Evolutionary conservation across 2,113 vertebrate genomes (phyloP).

Genomic region (Thymallus thymallus): DNA sequence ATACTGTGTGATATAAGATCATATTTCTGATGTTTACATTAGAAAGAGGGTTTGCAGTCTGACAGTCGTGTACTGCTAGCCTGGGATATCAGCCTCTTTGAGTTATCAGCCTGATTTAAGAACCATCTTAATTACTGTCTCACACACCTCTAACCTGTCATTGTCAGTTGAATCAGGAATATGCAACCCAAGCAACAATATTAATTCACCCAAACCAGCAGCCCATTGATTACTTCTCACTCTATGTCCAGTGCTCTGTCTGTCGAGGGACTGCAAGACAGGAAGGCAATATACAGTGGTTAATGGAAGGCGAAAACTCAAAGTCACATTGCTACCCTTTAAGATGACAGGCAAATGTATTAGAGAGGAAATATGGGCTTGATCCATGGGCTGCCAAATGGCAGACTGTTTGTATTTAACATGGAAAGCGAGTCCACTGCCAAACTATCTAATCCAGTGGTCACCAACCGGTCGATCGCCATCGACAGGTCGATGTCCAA

Average conservation of each 20-base stretch:
- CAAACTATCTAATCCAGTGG: conserved; percentile 24
- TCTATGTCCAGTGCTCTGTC: conserved; percentile 60
- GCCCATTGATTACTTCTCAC: conserved; percentile 73
- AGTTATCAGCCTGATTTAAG: conserved; percentile 62
- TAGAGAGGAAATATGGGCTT: conserved; percentile 62
- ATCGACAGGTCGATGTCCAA: too few relatives aligned
- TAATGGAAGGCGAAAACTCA: conserved; percentile 68
- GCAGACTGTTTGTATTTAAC: conserved; percentile 51
- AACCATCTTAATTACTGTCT: conserved; percentile 76
- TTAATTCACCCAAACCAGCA: conserved; percentile 67
- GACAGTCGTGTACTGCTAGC: conserved; percentile 51
- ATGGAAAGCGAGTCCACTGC: conserved; percentile 34
- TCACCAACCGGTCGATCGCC: too few relatives aligned
- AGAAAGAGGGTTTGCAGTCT: conserved; percentile 38
- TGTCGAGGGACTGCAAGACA: conserved; percentile 55
- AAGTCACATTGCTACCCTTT: conserved; percentile 73
- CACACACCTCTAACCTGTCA: conserved; percentile 65
- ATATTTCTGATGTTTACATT: conserved; percentile 45
- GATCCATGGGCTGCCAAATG: conserved; percentile 50
- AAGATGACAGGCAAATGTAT: conserved; percentile 70
- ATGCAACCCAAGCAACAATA: conserved; percentile 66
- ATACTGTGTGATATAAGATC: conserved; percentile 9
- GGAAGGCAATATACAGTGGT: conserved; percentile 64
- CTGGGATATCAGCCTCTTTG: conserved; percentile 47
- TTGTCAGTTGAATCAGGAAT: conserved; percentile 66